Base-by-base conservation (phyloP, 1,140 invertebrate genomes). In the Nymphalis io region DNA sequence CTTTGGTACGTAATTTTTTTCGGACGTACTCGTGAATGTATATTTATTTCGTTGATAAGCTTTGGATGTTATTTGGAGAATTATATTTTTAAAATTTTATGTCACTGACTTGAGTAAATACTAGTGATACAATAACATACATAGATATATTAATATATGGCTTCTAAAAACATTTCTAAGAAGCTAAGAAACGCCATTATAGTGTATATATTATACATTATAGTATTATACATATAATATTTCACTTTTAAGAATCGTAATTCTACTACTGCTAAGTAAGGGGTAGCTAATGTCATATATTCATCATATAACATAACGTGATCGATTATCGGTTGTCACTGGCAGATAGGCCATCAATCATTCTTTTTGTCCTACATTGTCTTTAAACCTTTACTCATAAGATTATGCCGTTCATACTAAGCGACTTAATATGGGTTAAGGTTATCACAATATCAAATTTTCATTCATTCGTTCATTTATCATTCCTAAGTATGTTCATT, bases 261-360 rank as follows among this genome's bases (percentile, higher is more conserved):
- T 33, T 33, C 27, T 1, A 6, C 27, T 6, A 33, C 8, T 33
- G 8, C 0, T 33, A 8, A 33, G 27, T 33, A 33, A 8, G 27
- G 27, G 27, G n/a, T 46, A 16, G 42, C 39, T 8, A 11, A 44
- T 18, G 16, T n/a, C 18, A 20, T 21, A 5, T 51, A 15, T 55
- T 13, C 51, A 10, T 21, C 2, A 21, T 21, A 21, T n/a, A 13
- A n/a, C 48, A 39, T 64, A 39, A 42, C 20, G 38, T 64, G 38
- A 64, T 64, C 51, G 62, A 64, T 64, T 64, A 64, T 64, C 62
- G 48, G 21, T 42, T 64, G 62, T 64, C 62, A 38, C 11, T 42
- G 18, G 16, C 62, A 64, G 62, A 64, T 55, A 51, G 42, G 40
- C 62, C 51, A 64, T 64, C 62, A 55, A 64, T 64, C 62, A 64